Evolutionary conservation across 23 tunicate genomes (phyloP).

Genomic region (Halocynthia aurantium): DNA sequence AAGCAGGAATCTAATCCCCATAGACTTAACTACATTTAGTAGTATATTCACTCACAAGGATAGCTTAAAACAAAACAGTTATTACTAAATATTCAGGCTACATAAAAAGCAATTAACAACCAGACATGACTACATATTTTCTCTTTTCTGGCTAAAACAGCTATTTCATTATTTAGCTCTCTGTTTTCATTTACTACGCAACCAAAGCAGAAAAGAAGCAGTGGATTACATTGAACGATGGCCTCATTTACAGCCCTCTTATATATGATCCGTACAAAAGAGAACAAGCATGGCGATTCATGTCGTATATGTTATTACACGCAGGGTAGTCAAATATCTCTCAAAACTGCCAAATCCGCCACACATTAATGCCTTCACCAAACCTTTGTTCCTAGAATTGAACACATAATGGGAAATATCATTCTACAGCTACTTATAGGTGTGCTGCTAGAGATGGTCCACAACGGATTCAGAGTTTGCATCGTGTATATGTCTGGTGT

Average conservation of each 20-base stretch:
- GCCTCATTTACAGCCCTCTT: slow-evolving; percentile 38
- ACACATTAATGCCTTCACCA: background rate
- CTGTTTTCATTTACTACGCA: slow-evolving; percentile 66
- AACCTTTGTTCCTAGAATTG: slow-evolving; percentile 27
- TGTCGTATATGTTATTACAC: slow-evolving; percentile 76
- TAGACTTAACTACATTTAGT: too few relatives aligned
- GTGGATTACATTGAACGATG: slow-evolving; percentile 65
- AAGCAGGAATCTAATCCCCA: too few relatives aligned
- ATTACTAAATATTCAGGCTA: too few relatives aligned
- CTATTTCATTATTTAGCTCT: slow-evolving; percentile 18
- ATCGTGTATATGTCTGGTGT: slow-evolving; percentile 80
- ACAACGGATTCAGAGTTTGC: slow-evolving; percentile 63
- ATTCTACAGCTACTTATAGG: slow-evolving; percentile 77
- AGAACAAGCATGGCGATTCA: slow-evolving; percentile 87
- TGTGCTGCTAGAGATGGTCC: slow-evolving; percentile 80
- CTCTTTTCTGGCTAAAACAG: background rate
- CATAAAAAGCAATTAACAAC: background rate
- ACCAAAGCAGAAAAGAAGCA: slow-evolving; percentile 60
- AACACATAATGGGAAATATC: slow-evolving; percentile 89
- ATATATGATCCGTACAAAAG: slow-evolving; percentile 73
- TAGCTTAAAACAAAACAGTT: too few relatives aligned
- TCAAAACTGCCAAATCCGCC: background rate
- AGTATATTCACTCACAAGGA: too few relatives aligned
- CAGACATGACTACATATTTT: background rate
- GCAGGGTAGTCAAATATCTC: slow-evolving; percentile 35